Evolutionary conservation across 1,140 invertebrate species (phyloP), one percentile per base, ranked within the genome.

Genomic region (Cephus cinctus): DNA sequence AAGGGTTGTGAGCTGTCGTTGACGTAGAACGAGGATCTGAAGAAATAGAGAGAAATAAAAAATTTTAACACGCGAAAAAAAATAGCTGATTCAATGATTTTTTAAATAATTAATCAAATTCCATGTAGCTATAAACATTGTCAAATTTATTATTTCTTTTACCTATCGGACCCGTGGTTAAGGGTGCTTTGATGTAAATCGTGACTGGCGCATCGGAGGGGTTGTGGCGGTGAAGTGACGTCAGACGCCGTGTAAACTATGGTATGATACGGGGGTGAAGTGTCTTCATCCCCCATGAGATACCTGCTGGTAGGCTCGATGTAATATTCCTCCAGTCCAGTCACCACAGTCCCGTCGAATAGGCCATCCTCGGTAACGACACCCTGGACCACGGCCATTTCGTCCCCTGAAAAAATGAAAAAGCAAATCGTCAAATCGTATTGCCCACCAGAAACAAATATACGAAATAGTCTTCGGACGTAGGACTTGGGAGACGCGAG

Each of bases 271-370:
- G 69, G 48, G 19, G 76, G 77, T 47, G 81, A 80, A 14, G 59
- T 69, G 56, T 71, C 57, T 23, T 63, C 67, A 9, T 69, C 50
- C 12, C 43, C 47, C 18, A 59, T 50, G 41, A 78, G 67, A 74
- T 93, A 94, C 59, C 88, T 81, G 46, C 81, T 81, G 19, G 90
- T 78, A 12, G 92, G 92, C 72, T 96, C 93, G 40, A 97, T 83
- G 70, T 93, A 93, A 74, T 88, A 89, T 47, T 92, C 87, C 54
- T 91, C 86, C 32, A 80, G 69, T 12, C 77, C 72, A 1, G 91
- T 91, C 51, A 82, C 81, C 47, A 96, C 87, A 16, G 87, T 88
- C 12, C 92, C 94, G 68, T 96, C 93, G 66, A 97, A 92, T 16
- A 94, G 77, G 45, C 94, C 94, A 40, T 93, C 86, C 35, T 81